Evolutionary conservation across 2,888 invertebrate species (phyloP).

Genomic region (Euzophera pinguis): DNA sequence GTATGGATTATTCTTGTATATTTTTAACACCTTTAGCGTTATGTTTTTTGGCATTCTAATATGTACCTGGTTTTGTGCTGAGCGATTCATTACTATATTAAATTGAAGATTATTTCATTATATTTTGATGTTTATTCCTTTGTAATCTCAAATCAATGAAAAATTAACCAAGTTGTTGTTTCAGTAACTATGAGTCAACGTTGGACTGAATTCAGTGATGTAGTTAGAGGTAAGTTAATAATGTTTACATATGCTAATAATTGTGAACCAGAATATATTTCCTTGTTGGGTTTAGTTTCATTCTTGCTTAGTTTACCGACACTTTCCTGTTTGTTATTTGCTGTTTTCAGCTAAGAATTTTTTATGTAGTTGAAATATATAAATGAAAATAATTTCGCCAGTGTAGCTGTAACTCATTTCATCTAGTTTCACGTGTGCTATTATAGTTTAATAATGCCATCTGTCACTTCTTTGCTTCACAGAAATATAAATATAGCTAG

Average conservation of each 20-base stretch:
- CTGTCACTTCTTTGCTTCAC: constrained; percentile 25
- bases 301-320: not conserved
- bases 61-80: too few species aligned
- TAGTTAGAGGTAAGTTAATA: constrained; percentile 27
- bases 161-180: constrained; percentile 21
- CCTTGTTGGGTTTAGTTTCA: not conserved
- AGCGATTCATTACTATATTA: too few species aligned
- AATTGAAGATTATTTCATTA: too few species aligned
- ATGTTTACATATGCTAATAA: not conserved
- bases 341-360: not conserved
- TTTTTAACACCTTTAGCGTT: too few species aligned
- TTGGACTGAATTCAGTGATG: constrained; percentile 26
- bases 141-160: not conserved
- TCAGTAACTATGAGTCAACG: constrained; percentile 31
- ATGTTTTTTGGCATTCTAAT: too few species aligned
- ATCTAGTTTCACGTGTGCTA: not conserved
- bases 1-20: too few species aligned
- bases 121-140: too few species aligned
- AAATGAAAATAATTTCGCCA: not conserved
- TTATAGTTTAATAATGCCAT: constrained; percentile 14
- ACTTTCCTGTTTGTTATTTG: not conserved
- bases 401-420: not conserved
- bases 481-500: constrained; percentile 25
- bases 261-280: not conserved
- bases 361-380: too few species aligned